A percentile compares a stretch with the other conserved stretches of the same genome.
Conservation (phyloP, 2,113 vertebrate species). For the Gallinago paraguaiae region DNA sequence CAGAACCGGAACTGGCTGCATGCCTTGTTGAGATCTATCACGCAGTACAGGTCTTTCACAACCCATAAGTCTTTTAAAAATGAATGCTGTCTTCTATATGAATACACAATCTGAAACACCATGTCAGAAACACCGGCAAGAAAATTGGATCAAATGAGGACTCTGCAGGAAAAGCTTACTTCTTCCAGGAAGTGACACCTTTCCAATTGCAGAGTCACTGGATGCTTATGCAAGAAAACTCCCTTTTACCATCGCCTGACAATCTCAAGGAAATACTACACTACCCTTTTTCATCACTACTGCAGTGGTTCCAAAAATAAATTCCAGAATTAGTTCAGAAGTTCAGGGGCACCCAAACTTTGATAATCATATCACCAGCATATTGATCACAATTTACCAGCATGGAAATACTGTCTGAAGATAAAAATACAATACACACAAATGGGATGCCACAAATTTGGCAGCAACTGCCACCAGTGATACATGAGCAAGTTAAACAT, state of each 20-base stretch:
- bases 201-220: background rate
- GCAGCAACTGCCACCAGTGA: background rate
- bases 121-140: background rate
- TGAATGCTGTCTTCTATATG: background rate
- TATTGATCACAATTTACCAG: background rate
- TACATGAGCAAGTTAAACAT: accelerated
- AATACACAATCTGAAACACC: background rate
- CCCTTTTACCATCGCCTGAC: background rate
- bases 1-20: background rate
- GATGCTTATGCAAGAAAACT: background rate
- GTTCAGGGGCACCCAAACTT: background rate
- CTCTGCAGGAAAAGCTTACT: background rate
- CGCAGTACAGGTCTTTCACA: background rate
- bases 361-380: background rate
- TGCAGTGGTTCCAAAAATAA: background rate
- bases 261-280: background rate
- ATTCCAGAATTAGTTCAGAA: background rate
- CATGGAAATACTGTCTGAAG: background rate
- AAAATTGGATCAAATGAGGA: background rate
- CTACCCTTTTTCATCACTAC: background rate
- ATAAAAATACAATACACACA: background rate
- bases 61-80: background rate
- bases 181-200: background rate
- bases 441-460: background rate
- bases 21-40: background rate